Base-by-base conservation (phyloP, 1,140 invertebrate species). In the Drosophila sp. region DNA sequence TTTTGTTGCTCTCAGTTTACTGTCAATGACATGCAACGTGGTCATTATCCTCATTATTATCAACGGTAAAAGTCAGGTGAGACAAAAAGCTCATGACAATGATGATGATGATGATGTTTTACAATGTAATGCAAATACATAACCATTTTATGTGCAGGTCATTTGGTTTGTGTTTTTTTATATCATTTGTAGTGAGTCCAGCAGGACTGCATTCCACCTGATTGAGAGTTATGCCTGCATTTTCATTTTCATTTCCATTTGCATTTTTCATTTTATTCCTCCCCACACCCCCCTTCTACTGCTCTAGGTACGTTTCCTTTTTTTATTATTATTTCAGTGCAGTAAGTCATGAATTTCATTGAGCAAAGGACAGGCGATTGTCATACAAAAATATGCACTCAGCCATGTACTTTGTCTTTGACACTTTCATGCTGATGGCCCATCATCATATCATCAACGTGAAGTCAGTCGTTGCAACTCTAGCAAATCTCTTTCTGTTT, bases 291-390 rank as follows among this genome's bases (percentile, higher is more conserved):
- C 17, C 17, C 17, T 17, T 17, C 17, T 17, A 17, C 17, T 4
- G 11, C 17, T 25, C n/a, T 27, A 2, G 50, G 6, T 27, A 23
- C 17, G 11, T 6, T 29, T 55, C 23, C 27, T 30, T 11, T 38
- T 38, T 25, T 23, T 35, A 60, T 35, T 35, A 60, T 35, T 38
- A 27, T 11, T 23, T 63, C 50, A 44, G 10, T 27, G n/a, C 40
- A 27, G 6, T 25, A 44, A 67, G 61, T 60, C 41, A 64, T 82
- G 70, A 54, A 70, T 67, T 82, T 81, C 66, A 70, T 81, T 58
- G 73, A 67, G 61, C 40, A 54, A 58, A 47, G 10, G 25, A 25
- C 60, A 65, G 56, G 44, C 29, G 57, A 72, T 60, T 70, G 70
- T 44, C 74, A 70, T 56, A 33, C 29, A 58, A 29, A 61, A 61